Evolutionary conservation across 1,140 invertebrate species (phyloP), one percentile per base, ranked within the genome.

Genomic region (Piezodorus guildinii): DNA sequence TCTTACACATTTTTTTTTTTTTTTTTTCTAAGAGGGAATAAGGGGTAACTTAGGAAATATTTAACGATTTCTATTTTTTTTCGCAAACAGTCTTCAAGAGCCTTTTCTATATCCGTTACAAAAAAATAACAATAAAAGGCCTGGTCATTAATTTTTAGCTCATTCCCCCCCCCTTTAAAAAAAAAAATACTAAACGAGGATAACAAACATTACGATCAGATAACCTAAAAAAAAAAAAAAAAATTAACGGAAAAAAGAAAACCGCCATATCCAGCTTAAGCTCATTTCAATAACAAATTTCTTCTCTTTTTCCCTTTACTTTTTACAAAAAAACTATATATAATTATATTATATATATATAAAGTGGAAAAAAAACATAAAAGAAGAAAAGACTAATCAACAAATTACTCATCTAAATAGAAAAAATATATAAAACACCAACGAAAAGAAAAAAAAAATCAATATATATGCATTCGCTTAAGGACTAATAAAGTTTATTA

Each of bases 381-480:
- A 30, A 30, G 12, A 25, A 10, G 10, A 56, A 56, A 56, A 56
- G 17, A 56, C 17, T 3, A 27, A 56, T 56, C 15, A 56, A 56
- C 52, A 25, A 56, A 56, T 21, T 56, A 56, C 52, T 14, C 6
- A 23, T 15, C 52, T 56, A 56, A 56, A 25, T 23, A 56, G 23
- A 56, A 56, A 56, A 56, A 56, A 39, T 39, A 39, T 39, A 39
- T 23, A 56, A 16, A 56, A 56, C 23, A 56, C 21, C 23, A 56
- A 56, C 52, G 27, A 56, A 56, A 56, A 23, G 23, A 56, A 56
- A n/a, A n/a, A n/a, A n/a, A n/a, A n/a, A n/a, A n/a, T n/a, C n/a
- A n/a, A n/a, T n/a, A n/a, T 56, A 56, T 56, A 56, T 56, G 23
- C 17, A 21, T 23, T 25, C 12, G 1, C 23, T 56, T 23, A 23